Conservation (phyloP, 1,140 invertebrate species). For the Maniola jurtina region DNA sequence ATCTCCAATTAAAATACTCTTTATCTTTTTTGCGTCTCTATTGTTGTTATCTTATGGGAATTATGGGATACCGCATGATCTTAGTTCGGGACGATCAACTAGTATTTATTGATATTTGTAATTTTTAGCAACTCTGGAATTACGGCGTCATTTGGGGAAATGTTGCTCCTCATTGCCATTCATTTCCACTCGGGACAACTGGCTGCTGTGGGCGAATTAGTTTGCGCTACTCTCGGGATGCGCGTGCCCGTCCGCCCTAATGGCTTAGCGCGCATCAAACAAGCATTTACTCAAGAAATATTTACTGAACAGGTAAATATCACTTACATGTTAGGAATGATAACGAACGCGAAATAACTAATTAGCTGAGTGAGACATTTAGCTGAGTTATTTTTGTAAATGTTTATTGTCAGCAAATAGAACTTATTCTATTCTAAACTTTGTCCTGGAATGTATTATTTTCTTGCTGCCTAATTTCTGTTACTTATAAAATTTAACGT, state of each 20-base stretch:
- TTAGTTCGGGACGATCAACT: no score
- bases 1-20: no score
- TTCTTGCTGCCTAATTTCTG: background rate
- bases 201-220: slow-evolving; percentile 94
- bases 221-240: slow-evolving; percentile 96
- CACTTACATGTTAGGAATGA: background rate
- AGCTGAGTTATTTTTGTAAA: no score
- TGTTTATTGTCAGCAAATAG: no score
- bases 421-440: no score
- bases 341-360: no score
- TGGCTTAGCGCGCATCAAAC: slow-evolving; percentile 94
- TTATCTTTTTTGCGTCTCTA: no score
- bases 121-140: slow-evolving; percentile 84
- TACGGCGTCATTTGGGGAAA: slow-evolving; percentile 95
- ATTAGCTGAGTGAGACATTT: no score
- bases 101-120: background rate
- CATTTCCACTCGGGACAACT: slow-evolving; percentile 98
- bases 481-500: background rate
- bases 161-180: slow-evolving; percentile 96
- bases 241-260: slow-evolving; percentile 95
- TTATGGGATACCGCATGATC: no score
- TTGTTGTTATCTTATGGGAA: no score
- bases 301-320: slow-evolving; percentile 95
- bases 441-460: background rate
- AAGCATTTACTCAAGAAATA: slow-evolving; percentile 97